Base-by-base conservation (phyloP, 1,140 invertebrate genomes). In the Mya arenaria region DNA sequence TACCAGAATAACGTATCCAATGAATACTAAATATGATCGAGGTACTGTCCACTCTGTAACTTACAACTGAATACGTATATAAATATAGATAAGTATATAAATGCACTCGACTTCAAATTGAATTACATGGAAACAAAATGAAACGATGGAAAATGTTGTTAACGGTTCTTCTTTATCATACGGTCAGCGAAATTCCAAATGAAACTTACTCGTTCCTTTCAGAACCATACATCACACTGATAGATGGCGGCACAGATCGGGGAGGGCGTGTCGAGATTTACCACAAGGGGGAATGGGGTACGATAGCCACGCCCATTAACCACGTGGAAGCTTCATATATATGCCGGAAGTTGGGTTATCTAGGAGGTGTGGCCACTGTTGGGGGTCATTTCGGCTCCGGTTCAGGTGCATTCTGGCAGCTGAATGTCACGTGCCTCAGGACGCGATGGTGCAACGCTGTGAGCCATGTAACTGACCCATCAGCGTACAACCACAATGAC, bases 291-390 rank as follows among this genome's bases (percentile, higher is more conserved):
- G 95, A 95, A 83, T 98, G 97, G 97, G 97, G 97, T 10, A 95
- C 96, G 15, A 94, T 98, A 19, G 98, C 97, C 89, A 97, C 97
- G 88, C 97, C 97, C 91, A 98, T 97, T 96, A 97, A 97, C 89
- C 91, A 95, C 44, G 90, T 94, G 1, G 97, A 98, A 83, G 97
- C 96, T 0, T 92, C 93, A 30, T 96, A 98, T 6, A 95, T 97
- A 8, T 99, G 97, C 92, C 94, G 94, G 72, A 95, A 96, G 89
- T 92, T 98, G 62, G 96, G 96, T 30, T 86, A 84, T 34, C 34
- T 58, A 5, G 88, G 88, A 10, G 88, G 88, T 0, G 72, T 88
- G 13, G 82, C 84, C 19, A 84, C 84, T 32, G 85, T 82, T 41
- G 73, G 37, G 39, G 84, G 82, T n/a, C 25, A 79, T n/a, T 89